Evolutionary conservation across 2,888 invertebrate species (phyloP).

Genomic region (Pollenia amentaria): DNA sequence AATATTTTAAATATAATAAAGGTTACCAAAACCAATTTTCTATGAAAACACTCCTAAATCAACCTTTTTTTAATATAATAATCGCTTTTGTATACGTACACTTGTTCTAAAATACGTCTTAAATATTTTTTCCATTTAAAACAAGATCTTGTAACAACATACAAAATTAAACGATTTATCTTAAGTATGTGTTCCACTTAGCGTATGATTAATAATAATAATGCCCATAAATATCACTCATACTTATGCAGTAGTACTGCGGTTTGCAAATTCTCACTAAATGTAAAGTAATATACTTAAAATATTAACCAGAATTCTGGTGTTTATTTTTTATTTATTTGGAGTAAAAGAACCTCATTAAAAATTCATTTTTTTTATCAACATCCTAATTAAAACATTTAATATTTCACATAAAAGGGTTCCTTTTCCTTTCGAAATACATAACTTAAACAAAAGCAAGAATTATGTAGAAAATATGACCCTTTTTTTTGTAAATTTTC

Average conservation of each 20-base stretch:
- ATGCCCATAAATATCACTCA: neutral
- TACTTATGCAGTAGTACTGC: neutral
- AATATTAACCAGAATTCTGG: neutral
- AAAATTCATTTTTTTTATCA: slow-evolving; percentile 39
- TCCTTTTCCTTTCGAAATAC: neutral
- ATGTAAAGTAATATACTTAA: slow-evolving; percentile 39
- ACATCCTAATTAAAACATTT: slow-evolving; percentile 66
- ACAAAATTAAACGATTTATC: neutral
- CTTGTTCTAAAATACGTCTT: too few species aligned
- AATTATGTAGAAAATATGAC: slow-evolving; percentile 33
- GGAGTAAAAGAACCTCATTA: slow-evolving; percentile 30
- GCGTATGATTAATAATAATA: slow-evolving; percentile 19
- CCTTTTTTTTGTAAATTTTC: slow-evolving; percentile 16
- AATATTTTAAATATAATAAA: too few species aligned
- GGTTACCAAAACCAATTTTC: too few species aligned
- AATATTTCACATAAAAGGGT: neutral
- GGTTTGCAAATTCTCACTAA: neutral
- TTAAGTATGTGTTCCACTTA: slow-evolving; percentile 5
- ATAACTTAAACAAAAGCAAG: slow-evolving; percentile 3
- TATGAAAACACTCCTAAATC: too few species aligned
- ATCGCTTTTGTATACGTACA: too few species aligned
- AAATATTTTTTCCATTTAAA: too few species aligned
- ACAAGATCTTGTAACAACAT: neutral
- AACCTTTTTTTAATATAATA: too few species aligned
- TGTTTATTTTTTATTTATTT: neutral